Percentiles rank a stretch among this genome's conserved stretches.
These are phyloP conservation scores for Drosophila phalerata DNA, from an alignment of 2,888 invertebrate genomes.

Conservation along the genomic window DNA sequence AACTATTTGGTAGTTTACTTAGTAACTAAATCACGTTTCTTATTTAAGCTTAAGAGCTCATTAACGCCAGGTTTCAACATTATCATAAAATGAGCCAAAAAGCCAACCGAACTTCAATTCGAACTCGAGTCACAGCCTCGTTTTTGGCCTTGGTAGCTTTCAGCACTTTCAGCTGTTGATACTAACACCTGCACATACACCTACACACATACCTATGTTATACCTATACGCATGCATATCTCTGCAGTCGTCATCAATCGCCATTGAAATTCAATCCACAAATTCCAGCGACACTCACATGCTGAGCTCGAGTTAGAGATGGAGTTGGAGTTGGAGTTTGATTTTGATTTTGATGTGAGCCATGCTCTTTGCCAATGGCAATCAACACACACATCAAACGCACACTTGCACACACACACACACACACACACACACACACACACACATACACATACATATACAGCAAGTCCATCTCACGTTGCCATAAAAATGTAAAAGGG, in stretches of 20 bases:
- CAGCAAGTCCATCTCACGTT: constrained; percentile 65
- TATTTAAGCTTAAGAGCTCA: constrained; percentile 84
- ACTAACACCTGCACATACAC: constrained; percentile 37
- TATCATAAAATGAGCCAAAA: constrained; percentile 77
- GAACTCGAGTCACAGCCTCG: constrained; percentile 36
- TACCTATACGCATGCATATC: constrained; percentile 25
- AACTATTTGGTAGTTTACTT: constrained; percentile 77
- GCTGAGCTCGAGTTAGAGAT: constrained; percentile 12
- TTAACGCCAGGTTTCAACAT: constrained; percentile 77
- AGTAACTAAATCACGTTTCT: constrained; percentile 82
- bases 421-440: constrained; percentile 10
- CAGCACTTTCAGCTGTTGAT: constrained; percentile 41
- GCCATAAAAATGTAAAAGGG: constrained; percentile 81
- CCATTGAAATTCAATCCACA: constrained; percentile 81
- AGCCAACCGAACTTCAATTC: constrained; percentile 38
- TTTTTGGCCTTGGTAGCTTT: constrained; percentile 40
- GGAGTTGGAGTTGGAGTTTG: constrained; percentile 12
- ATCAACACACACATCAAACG: constrained; percentile 68
- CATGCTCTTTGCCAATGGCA: constrained; percentile 66
- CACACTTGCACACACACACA: constrained; percentile 25
- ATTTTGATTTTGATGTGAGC: constrained; percentile 58
- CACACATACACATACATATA: constrained; percentile 6
- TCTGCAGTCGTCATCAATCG: constrained; percentile 70
- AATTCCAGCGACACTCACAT: constrained; percentile 70
- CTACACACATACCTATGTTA: constrained; percentile 28